Evolutionary conservation across 37 sponge, comb jelly and placozoan genomes (phyloP), one percentile per base, ranked within the genome.

Genomic region (Beroe ovata): DNA sequence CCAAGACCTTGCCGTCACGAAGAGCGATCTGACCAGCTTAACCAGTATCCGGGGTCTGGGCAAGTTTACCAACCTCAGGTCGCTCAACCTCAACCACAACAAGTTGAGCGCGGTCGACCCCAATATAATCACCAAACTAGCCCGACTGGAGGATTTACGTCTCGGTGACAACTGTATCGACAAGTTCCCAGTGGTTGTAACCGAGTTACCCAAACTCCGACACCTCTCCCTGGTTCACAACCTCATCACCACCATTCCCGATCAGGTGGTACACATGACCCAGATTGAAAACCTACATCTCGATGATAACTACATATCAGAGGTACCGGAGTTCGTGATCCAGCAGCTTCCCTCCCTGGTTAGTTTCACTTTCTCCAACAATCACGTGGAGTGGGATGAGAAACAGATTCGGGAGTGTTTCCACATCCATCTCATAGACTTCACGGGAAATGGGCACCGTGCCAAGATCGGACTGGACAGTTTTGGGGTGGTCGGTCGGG

Each of bases 181-280:
- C 84, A 77, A 77, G 54, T 77, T 77, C 23, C 84, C 84, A 23
- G 36, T 77, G 54, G 54, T 77, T 29, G 25, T 77, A 6, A 77
- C 84, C 25, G 84, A 77, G 41, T 21, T 77, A 6, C 35, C 47
- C 2, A 3, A 37, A 8, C 84, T 77, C 4, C 21, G 54, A 77
- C n/a, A 42, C 54, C 22, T 77, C 47, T 77, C 84, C 2, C 28
- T 77, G 84, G 84, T 77, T 23, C 33, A 77, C 84, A 77, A 77
- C 47, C 84, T 77, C 0, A 77, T 77, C 84, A 42, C 38, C 8
- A 23, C 1, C 47, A 38, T 77, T 14, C 84, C 84, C 25, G 84
- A 77, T n/a, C 84, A 77, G 41, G 23, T 77, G 29, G 18, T 40
- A 20, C 20, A 4, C 28, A 77, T 77, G 84, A 39, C 25, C 39